Conservation (phyloP, 2,888 invertebrate genomes). For the Erebia palarica region DNA sequence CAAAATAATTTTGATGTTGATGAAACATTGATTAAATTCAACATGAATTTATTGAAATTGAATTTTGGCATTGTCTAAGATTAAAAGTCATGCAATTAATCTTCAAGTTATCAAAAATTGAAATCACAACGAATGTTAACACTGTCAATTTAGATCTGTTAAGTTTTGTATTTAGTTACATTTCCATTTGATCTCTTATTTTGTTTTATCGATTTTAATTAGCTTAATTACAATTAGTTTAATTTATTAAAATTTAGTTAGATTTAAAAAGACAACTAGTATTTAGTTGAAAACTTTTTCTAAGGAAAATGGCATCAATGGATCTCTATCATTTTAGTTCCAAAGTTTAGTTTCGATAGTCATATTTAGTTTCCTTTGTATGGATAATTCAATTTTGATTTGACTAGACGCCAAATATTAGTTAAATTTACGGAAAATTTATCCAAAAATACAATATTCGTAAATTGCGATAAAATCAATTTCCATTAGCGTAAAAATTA, state of each 20-base stretch:
- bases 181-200: conserved; percentile 78
- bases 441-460: conserved; percentile 9
- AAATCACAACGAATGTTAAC: conserved; percentile 38
- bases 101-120: conserved; percentile 2
- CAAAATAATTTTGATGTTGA: not conserved
- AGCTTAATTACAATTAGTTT: conserved; percentile 63
- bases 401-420: conserved; percentile 78
- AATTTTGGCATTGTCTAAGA: not conserved
- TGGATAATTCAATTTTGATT: conserved; percentile 57
- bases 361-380: conserved; percentile 59
- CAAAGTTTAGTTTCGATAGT: conserved; percentile 74
- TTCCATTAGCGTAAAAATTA: conserved; percentile 11
- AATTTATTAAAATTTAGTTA: conserved; percentile 64
- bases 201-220: conserved; percentile 66
- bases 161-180: conserved; percentile 72
- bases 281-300: conserved; percentile 51
- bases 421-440: conserved; percentile 52
- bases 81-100: conserved; percentile 6
- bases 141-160: conserved; percentile 63
- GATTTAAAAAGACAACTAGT: conserved; percentile 47
- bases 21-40: not conserved
- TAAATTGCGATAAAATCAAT: conserved; percentile 3
- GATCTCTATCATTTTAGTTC: conserved; percentile 79
- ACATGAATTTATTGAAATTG: conserved; percentile 1
- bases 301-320: conserved; percentile 52